These are phyloP conservation scores for Helicorthomorpha holstii DNA, from an alignment of 1,140 invertebrate genomes.

Conservation along the genomic window DNA sequence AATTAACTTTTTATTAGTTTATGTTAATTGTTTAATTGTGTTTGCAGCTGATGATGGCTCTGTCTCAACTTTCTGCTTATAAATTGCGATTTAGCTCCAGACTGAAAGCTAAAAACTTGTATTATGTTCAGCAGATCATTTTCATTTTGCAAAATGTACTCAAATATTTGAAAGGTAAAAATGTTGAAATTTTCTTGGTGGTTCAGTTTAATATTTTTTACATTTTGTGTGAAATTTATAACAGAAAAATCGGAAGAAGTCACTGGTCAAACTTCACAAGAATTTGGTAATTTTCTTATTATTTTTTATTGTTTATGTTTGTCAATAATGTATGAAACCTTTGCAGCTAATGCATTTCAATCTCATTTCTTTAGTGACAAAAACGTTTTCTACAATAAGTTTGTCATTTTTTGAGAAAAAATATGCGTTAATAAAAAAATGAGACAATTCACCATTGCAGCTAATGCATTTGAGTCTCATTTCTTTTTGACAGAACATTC, in stretches of 20 bases:
- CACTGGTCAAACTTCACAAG: neutral
- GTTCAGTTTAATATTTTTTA: constrained; percentile 4
- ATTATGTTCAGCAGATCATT: constrained; percentile 70
- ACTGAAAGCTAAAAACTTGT: constrained; percentile 63
- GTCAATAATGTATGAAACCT: no score
- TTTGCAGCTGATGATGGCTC: constrained; percentile 35
- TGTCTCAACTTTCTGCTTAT: constrained; percentile 59
- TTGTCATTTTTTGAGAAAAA: no score
- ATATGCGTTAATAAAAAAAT: no score
- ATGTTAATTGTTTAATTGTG: constrained; percentile 4
- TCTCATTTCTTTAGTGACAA: no score
- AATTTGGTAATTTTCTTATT: no score
- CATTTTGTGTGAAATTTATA: neutral
- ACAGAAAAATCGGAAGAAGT: neutral
- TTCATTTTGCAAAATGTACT: constrained; percentile 61
- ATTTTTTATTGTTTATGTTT: no score
- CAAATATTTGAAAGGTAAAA: constrained; percentile 36
- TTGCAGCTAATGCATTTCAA: no score
- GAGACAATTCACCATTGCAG: no score
- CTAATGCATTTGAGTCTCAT: no score
- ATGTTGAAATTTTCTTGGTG: constrained; percentile 1
- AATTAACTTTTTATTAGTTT: neutral
- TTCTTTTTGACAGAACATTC: no score
- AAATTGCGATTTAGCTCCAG: constrained; percentile 50
- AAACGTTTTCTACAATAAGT: no score